Conservation (phyloP, 2,797 vertebrate species). For the Poliocrania exsul region DNA sequence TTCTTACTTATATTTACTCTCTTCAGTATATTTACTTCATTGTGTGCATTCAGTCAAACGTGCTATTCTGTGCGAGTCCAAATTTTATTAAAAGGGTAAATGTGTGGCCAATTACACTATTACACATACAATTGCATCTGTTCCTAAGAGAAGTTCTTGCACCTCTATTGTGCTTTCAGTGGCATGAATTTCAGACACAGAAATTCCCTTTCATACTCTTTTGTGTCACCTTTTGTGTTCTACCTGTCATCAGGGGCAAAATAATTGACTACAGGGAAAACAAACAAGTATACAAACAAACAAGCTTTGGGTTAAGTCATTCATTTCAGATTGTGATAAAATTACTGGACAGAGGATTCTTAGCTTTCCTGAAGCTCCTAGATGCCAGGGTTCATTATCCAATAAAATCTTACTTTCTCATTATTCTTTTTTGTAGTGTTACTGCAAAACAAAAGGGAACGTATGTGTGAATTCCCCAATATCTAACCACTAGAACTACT, state of each 20-base stretch:
- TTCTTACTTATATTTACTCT: conserved; percentile 49
- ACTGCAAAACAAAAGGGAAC: neutral
- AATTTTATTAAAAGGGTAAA: conserved; percentile 56
- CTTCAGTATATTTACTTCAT: conserved; percentile 50
- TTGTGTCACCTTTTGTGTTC: neutral
- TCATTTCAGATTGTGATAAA: neutral
- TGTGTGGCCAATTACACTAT: conserved; percentile 31
- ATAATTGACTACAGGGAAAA: neutral
- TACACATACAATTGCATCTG: neutral
- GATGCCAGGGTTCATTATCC: neutral
- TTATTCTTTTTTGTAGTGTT: neutral
- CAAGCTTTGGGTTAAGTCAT: neutral
- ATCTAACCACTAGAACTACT: neutral
- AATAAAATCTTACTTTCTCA: neutral
- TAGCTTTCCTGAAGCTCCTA: neutral
- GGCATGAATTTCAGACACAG: conserved; percentile 7
- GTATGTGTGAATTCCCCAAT: neutral
- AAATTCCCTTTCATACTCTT: neutral
- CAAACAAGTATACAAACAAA: neutral
- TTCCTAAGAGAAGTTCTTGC: conserved; percentile 26
- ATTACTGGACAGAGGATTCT: neutral
- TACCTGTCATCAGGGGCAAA: neutral
- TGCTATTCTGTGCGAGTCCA: neutral
- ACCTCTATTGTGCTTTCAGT: neutral
- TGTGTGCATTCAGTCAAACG: conserved; percentile 9